Base-by-base conservation (phyloP, 2,797 vertebrate species). In the Amblyopsis hoosieri region DNA sequence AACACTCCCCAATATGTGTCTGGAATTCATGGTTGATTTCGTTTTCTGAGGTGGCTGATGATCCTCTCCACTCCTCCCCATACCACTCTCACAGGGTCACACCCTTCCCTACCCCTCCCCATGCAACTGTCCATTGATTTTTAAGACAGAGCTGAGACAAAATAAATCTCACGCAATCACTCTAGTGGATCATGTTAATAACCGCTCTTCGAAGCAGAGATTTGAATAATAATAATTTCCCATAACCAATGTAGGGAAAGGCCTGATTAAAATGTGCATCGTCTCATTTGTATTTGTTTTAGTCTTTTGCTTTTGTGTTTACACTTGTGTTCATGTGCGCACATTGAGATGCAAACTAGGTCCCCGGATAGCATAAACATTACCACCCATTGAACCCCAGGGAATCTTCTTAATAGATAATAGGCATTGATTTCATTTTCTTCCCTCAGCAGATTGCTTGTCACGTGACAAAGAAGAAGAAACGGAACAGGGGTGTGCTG, bases 341-440 rank as follows among this genome's bases (percentile, higher is more conserved):
- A 59, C 54, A 67, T 80, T 75, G 63, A 13, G 53, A 82, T 82
- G 80, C 79, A 65, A 83, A 85, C 86, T 46, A 74, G 67, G 67
- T 76, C 58, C 64, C 83, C 88, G 88, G 89, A 77, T 75, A 66
- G 77, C 83, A 73, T 88, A 95, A 94, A 95, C 95, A 94, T 94
- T 93, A 94, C 88, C 78, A 69, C 81, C 88, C 75, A 79, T 59
- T 67, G 80, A 90, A 86, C 84, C 87, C 85, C 86, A 77, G 89
- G 84, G 84, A 82, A 58, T 79, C 76, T 85, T 89, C 71, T 90
- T 89, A 86, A 91, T 74, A 91, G 71, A 88, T 80, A 84, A 83
- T 79, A 81, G 80, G 69, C 86, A 69, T 85, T 90, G 85, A 92
- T 90, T 86, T 87, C 48, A 69, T 77, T 73, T 58, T 71, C 37